Evolutionary conservation across 64 coral and sea anemone genomes (phyloP).

Genomic region (Anthopleura sola): DNA sequence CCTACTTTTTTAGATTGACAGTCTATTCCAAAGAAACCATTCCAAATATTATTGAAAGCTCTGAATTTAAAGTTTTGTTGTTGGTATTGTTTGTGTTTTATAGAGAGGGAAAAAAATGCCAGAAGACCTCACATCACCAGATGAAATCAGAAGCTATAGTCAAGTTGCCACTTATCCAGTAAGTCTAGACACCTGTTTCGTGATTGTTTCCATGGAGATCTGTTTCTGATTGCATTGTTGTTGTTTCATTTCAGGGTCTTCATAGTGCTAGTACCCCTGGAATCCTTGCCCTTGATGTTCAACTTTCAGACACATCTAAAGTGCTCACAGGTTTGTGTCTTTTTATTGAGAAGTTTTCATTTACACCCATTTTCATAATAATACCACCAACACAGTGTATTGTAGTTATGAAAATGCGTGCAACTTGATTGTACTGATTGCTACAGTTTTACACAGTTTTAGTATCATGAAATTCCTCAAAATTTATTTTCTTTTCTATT

Average conservation of each 20-base stretch:
- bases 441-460: too few species aligned
- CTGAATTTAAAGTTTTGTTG: too few species aligned
- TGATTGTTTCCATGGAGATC: too few species aligned
- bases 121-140: constrained; percentile 82
- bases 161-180: constrained; percentile 91
- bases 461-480: too few species aligned
- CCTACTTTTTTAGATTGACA: too few species aligned
- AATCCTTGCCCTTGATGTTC: constrained; percentile 92
- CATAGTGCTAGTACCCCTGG: constrained; percentile 98
- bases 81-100: not conserved
- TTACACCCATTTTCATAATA: too few species aligned
- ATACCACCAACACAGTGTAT: too few species aligned
- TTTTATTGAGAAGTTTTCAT: too few species aligned
- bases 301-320: constrained; percentile 83
- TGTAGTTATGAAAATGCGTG: too few species aligned
- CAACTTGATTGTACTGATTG: too few species aligned
- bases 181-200: constrained; percentile 4
- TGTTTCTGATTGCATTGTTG: not conserved
- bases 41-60: too few species aligned
- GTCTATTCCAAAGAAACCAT: too few species aligned
- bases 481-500: not conserved
- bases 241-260: constrained; percentile 58
- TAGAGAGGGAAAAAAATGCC: constrained; percentile 99
- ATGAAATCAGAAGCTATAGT: constrained; percentile 85
- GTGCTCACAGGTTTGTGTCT: constrained; percentile 85